phyloP scores from a whole-genome alignment of 2,888 invertebrate genomes.

The Eudemis profundana region DNA sequence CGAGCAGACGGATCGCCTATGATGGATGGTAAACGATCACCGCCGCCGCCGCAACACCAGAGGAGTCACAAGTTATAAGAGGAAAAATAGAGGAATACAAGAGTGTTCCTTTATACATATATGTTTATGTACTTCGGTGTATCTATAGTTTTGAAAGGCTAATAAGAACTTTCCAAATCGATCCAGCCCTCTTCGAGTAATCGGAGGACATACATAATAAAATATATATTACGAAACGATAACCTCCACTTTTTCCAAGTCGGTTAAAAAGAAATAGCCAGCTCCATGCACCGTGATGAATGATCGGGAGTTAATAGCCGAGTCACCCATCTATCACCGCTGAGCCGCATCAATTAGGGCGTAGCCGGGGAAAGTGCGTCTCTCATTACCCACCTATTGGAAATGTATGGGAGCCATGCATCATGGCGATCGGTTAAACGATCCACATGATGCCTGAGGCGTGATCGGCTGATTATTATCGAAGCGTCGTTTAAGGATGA shows the following conservation, averaged over 20 bases:
- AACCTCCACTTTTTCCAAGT: not conserved
- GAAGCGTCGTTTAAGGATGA: not conserved
- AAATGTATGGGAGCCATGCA: constrained; percentile 23
- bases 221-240: too few relatives aligned
- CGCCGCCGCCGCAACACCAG: too few relatives aligned
- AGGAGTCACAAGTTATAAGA: too few relatives aligned
- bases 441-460: constrained; percentile 2
- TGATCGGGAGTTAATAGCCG: constrained; percentile 13
- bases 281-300: constrained; percentile 4
- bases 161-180: too few relatives aligned
- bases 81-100: too few relatives aligned
- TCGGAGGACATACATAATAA: too few relatives aligned
- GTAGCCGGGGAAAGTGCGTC: constrained; percentile 26
- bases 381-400: constrained; percentile 18
- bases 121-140: too few relatives aligned
- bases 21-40: too few relatives aligned
- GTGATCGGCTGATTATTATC: not conserved
- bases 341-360: constrained; percentile 27
- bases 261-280: not conserved
- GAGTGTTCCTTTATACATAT: too few relatives aligned
- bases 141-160: too few relatives aligned
- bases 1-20: too few relatives aligned
- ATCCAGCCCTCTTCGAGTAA: too few relatives aligned
- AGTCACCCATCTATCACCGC: constrained; percentile 31
- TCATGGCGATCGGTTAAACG: not conserved